Evolutionary conservation across 2,797 vertebrate genomes (phyloP).

Genomic region (Kryptolebias ocellatus): DNA sequence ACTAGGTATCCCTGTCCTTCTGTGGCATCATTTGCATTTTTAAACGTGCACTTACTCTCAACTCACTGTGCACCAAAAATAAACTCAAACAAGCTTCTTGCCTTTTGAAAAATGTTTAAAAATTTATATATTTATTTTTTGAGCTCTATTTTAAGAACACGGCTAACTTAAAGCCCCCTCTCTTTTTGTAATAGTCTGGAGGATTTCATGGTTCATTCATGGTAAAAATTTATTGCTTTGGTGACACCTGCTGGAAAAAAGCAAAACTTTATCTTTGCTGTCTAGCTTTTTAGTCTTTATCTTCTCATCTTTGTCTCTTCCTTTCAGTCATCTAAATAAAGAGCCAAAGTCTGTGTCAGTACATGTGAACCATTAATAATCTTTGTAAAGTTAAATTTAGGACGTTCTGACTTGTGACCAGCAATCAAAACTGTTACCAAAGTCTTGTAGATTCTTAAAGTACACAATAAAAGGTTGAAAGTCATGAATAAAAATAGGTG

Average conservation of each 20-base stretch:
- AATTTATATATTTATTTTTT: neutral
- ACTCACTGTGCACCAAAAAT: neutral
- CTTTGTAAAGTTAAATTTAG: no score
- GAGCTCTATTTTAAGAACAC: constrained; percentile 36
- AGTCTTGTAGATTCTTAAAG: no score
- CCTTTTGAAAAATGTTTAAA: neutral
- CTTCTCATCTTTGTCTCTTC: no score
- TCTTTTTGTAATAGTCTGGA: constrained; percentile 8
- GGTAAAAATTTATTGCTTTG: constrained; percentile 35
- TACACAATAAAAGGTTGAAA: no score
- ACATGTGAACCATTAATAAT: no score
- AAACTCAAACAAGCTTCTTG: neutral
- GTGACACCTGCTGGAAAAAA: constrained; percentile 61
- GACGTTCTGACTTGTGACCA: no score
- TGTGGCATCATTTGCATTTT: constrained; percentile 45
- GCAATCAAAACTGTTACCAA: no score
- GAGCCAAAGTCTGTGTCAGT: no score
- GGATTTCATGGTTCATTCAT: constrained; percentile 2
- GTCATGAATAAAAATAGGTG: no score
- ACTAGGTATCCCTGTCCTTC: neutral
- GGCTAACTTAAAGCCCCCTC: constrained; percentile 20
- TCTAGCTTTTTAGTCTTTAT: neutral
- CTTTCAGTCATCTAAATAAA: no score
- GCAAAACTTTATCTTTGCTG: constrained; percentile 1
- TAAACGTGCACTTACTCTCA: constrained; percentile 15